Evolutionary conservation across 2,113 vertebrate genomes (phyloP), one percentile per base, ranked within the genome.

Genomic region (Calypte anna): DNA sequence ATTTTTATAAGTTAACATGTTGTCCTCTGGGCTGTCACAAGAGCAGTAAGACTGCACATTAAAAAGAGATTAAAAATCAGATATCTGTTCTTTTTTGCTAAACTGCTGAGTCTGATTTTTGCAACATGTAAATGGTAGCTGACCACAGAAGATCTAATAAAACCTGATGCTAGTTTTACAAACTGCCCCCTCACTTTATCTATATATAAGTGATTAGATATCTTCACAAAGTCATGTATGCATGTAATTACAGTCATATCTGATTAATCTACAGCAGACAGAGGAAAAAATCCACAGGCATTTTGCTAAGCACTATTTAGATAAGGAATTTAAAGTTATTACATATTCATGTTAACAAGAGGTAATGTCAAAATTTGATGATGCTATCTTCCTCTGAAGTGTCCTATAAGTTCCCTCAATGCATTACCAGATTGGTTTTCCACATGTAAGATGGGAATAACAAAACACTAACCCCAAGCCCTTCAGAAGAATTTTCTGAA

Each of bases 71-170:
- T n/a, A 83, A 92, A 94, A 93, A 82, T 27, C 13, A 78, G 40
- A 36, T 24, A 51, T 76, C n/a, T 87, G 12, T 84, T 95, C 58
- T 58, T 88, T 48, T 91, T n/a, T 70, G 46, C 51, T 88, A 94
- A 97, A 93, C 91, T 51, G 31, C 38, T 20, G 28, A 94, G 36
- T 92, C 62, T 77, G n/a, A 86, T 86, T 43, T 95, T 85, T 81
- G 48, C 28, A 44, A 44, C 54, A 81, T 63, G 90, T 73, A 92
- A 96, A 94, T 82, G 19, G 14, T 81, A 66, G 74, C 50, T 96
- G 64, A 91, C 55, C 36, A 70, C 64, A 31, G 38, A 94, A 95
- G 54, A 88, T 33, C 23, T 15, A 95, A 73, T 89, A 90, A 93
- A 94, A 97, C 77, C 46, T 67, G 36, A 69, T 66, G 43, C 12